Evolutionary conservation across 2,888 invertebrate genomes (phyloP), one percentile per base, ranked within the genome.

Genomic region (Nycteola revayana): DNA sequence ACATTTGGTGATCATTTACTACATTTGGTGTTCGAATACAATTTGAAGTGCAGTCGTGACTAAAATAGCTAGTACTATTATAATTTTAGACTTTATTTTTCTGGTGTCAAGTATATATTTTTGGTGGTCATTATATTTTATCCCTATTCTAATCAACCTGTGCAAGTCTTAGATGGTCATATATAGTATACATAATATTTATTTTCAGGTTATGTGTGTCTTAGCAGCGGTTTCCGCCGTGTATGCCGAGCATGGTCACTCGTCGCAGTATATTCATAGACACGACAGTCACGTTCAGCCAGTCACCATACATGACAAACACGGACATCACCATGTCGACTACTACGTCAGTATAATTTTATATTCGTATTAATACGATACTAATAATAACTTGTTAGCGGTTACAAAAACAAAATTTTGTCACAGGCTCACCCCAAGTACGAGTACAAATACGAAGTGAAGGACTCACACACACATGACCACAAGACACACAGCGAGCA

Each of bases 381-480:
- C 18, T 6, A 6, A 5, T 18, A n/a, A 3, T 18, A 18, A 5
- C 3, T 3, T 5, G 18, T 18, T 18, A 6, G 3, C 18, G 18
- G 3, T 18, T 18, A 18, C 9, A 7, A 25, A 17, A 3, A n/a
- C 3, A 14, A 7, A 17, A 10, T 23, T 21, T 14, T 5, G 25
- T 28, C 1, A 2, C 49, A 70, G 70, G 38, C 60, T 2, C 51
- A 60, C 14, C 67, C 66, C 0, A 70, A 70, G 25, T 70, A 66
- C 33, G 65, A 70, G 31, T 70, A 57, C 30, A 61, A 60, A 2
- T 70, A 70, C 41, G 63, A 66, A 44, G 57, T 70, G 17, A 60
- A 63, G 14, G 90, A 90, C 52, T 67, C 75, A 3, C 88, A 90
- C 61, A 90, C 90, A 9, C 87, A 88, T 8, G 90, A 90, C 63